Base-by-base conservation (phyloP, 2,113 vertebrate genomes). In the Forbesichthys papilliferus region DNA sequence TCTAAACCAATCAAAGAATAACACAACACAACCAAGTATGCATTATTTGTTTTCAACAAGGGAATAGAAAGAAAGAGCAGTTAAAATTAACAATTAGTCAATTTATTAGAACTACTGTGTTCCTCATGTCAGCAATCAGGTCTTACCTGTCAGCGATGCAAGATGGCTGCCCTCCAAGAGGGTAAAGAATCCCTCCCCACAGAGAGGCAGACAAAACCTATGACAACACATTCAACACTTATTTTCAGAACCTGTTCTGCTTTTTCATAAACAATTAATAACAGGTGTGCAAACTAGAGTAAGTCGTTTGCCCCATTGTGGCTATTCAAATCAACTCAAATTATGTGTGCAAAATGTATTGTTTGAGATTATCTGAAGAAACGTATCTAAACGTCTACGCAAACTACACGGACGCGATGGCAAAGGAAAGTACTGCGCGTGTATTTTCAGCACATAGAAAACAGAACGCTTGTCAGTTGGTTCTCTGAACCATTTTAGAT, bases 171-270 rank as follows among this genome's bases (percentile, higher is more conserved):
- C 92, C 93, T 71, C 95, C 93, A 6, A 97, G 88, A 14, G 97
- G 97, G 36, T 94, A 91, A 60, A 98, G 84, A 92, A 95, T 90
- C 14, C 97, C 97, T 0, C 96, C 96, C 97, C 97, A 98, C 33
- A 99, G 79, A 3, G 97, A 98, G 0, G 93, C 89, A 6, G 96
- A 98, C 11, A 98, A 61, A 1, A 98, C 97, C 96, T 99, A 64
- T 53, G 58, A 49, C 5, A 55, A 77, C 33, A 27, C 48, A 51
- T 51, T 6, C 49, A 27, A 27, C 27, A 52, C 46, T 48, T 33
- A 58, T 33, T 3, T 1, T 3, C 3, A 55, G 27, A 55, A 18
- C 12, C 10, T n/a, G 6, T 55, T 8, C 11, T 1, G 57, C 2
- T 9, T n/a, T 18, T 5, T 12, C n/a, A 10, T 11, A 52, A 9